Base-by-base conservation (phyloP, 1,140 invertebrate species). In the Palaemon carinicauda region DNA sequence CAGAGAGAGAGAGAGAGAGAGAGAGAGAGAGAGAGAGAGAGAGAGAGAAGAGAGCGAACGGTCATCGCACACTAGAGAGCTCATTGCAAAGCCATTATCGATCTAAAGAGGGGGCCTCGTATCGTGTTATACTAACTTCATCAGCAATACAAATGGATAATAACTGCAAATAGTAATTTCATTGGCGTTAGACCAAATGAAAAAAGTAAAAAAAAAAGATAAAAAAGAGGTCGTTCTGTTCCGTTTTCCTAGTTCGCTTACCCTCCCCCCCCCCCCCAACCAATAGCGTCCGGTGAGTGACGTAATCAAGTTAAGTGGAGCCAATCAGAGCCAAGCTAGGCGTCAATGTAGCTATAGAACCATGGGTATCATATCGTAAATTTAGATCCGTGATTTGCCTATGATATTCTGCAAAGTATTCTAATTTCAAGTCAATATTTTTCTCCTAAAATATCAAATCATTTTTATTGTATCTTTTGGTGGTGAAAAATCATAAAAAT, bases 251-350 rank as follows among this genome's bases (percentile, higher is more conserved):
- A 5, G 41, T 41, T 4, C 41, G 1, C 41, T 41, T 41, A 41
- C 1, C 41, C 1, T 12, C 41, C 3, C 1, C 41, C 41, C 3
- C 41, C 41, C 41, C 41, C 41, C 7, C 77, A 79, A 86, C 83
- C 83, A 86, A 86, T 86, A 86, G 83, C 83, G 83, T 86, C 74
- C 77, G 60, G 83, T 86, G 17, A 77, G 27, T 80, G 83, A 86
- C 65, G 83, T 86, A 86, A 86, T 80, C 77, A 65, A 86, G 33
- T 86, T 86, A 86, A 86, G 83, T 80, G 77, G 75, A 86, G 83
- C 83, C 83, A 86, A 86, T 86, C 83, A 73, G 83, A 86, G 83
- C 50, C 60, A 24, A 73, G 83, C 83, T 71, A 71, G 82, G 51
- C 82, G 82, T 78, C 82, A 79, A 52, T 60, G 74, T 75, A 73